phyloP scores from a whole-genome alignment of 2,113 vertebrate species.

The Platanista minor region DNA sequence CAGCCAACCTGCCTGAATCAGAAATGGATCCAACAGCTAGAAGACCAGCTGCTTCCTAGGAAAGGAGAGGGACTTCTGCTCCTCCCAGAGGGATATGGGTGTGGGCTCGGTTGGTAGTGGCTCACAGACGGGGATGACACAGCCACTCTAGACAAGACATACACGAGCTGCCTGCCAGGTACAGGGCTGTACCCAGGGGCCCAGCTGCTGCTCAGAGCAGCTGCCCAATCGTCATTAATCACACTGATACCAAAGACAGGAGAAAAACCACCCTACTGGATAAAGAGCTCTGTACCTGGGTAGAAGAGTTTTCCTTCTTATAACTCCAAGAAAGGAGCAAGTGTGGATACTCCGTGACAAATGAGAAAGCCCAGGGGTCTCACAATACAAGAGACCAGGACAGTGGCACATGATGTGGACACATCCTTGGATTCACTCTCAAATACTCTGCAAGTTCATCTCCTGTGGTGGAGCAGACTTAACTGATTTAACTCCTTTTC shows the following conservation, averaged over 20 bases:
- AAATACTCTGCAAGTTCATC: background rate
- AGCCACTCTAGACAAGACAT: constrained; percentile 52
- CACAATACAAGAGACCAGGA: constrained; percentile 21
- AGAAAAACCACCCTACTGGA: background rate
- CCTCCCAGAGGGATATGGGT: background rate
- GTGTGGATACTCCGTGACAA: constrained; percentile 21
- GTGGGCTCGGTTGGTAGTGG: constrained; percentile 37
- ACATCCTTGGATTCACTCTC: background rate
- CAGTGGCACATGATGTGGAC: background rate
- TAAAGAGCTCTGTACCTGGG: constrained; percentile 24
- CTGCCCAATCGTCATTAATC: background rate
- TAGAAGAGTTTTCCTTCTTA: constrained; percentile 5
- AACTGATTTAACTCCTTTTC: background rate
- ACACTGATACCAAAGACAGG: background rate
- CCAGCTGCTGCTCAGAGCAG: background rate
- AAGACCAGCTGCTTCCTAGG: background rate
- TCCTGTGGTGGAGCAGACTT: background rate
- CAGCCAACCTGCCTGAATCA: background rate
- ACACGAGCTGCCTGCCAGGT: constrained; percentile 32
- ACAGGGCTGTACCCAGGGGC: background rate
- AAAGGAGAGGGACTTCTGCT: background rate
- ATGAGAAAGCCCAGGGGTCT: constrained; percentile 27
- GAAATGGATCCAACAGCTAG: background rate
- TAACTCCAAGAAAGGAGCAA: constrained; percentile 25
- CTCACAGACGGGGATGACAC: constrained; percentile 35